Percentiles rank a stretch among this genome's conserved stretches.
phyloP scores from a whole-genome alignment of 1,140 invertebrate genomes.

The Habropoda laboriosa region DNA sequence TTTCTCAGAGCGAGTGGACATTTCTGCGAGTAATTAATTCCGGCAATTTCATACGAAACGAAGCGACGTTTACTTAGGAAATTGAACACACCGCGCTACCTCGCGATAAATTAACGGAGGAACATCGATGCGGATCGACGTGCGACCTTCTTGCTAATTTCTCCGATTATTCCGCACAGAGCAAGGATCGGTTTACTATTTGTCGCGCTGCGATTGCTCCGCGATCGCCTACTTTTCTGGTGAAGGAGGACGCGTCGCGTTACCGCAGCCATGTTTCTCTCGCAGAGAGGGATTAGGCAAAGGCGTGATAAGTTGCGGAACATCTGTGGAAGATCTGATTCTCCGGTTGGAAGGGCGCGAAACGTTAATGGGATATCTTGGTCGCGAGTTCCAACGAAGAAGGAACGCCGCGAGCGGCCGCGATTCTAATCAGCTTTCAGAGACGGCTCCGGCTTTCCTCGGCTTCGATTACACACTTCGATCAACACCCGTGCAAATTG shows the following conservation, averaged over 20 bases:
- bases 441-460: neutral
- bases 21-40: neutral
- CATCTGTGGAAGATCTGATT: slow-evolving; percentile 47
- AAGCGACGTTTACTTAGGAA: neutral
- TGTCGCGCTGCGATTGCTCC: neutral
- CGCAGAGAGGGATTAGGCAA: neutral
- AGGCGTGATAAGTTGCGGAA: slow-evolving; percentile 20
- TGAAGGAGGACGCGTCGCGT: neutral
- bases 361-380: slow-evolving; percentile 40
- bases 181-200: too few relatives aligned
- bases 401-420: neutral
- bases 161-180: slow-evolving; percentile 7
- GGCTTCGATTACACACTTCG: slow-evolving; percentile 27
- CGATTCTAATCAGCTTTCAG: slow-evolving; percentile 45
- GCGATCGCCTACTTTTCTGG: too few relatives aligned
- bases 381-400: neutral
- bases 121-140: neutral
- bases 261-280: neutral
- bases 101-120: neutral
- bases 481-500: slow-evolving; percentile 29
- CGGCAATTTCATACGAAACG: neutral
- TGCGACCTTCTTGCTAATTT: neutral
- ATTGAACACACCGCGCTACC: neutral
- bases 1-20: too few relatives aligned
- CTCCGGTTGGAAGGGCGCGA: slow-evolving; percentile 47